Evolutionary conservation across 2,888 invertebrate genomes (phyloP).

Genomic region (Salpingus planirostris): DNA sequence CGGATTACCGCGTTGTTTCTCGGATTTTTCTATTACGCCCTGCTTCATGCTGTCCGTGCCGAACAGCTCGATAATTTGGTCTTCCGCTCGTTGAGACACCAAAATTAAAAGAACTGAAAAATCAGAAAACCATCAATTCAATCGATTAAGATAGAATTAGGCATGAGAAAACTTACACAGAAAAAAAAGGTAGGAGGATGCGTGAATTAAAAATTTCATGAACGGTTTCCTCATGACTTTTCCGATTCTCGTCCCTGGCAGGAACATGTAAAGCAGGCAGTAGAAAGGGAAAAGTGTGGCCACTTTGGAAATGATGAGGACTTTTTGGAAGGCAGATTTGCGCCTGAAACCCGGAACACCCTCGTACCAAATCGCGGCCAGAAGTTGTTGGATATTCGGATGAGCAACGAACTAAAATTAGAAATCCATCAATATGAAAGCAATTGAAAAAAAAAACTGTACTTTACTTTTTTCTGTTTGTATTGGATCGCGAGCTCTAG

Average conservation of each 20-base stretch:
- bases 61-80: slow-evolving; percentile 61
- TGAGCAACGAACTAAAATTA: slow-evolving; percentile 52
- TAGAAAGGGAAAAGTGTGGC: slow-evolving; percentile 82
- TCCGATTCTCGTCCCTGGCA: slow-evolving; percentile 72
- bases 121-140: background rate
- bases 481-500: slow-evolving; percentile 86
- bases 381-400: slow-evolving; percentile 86
- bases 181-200: slow-evolving; percentile 89
- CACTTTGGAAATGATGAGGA: slow-evolving; percentile 61
- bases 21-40: slow-evolving; percentile 52
- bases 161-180: slow-evolving; percentile 59
- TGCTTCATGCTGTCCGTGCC: slow-evolving; percentile 61
- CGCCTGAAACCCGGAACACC: slow-evolving; percentile 90
- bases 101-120: slow-evolving; percentile 76
- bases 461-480: slow-evolving; percentile 82
- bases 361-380: slow-evolving; percentile 91
- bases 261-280: slow-evolving; percentile 74
- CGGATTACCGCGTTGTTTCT: slow-evolving; percentile 72
- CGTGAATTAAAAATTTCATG: slow-evolving; percentile 93
- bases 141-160: slow-evolving; percentile 2
- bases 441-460: slow-evolving; percentile 4
- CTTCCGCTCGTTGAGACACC: slow-evolving; percentile 85
- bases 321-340: slow-evolving; percentile 62
- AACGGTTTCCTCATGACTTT: slow-evolving; percentile 86
- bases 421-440: too few relatives aligned